Conservation (phyloP, 1,140 invertebrate species). For the Drosophila sechellia region DNA sequence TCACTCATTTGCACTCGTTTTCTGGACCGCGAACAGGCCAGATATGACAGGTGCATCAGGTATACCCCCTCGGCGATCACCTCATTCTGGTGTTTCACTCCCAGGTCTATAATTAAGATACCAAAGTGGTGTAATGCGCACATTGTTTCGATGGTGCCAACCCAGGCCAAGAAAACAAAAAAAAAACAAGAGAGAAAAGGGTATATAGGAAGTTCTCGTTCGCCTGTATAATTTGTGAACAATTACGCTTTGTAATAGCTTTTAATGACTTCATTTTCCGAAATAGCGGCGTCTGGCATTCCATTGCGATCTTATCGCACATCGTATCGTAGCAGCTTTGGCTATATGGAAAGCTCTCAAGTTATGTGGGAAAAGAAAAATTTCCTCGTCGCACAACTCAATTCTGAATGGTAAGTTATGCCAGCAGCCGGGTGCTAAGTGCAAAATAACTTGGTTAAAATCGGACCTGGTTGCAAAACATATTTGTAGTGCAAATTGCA, state of each 20-base stretch:
- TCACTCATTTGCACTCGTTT: constrained; percentile 67
- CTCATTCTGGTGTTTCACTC: constrained; percentile 29
- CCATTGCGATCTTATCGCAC: constrained; percentile 60
- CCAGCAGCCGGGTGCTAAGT: constrained; percentile 42
- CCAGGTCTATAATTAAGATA: constrained; percentile 73
- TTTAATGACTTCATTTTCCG: constrained; percentile 79
- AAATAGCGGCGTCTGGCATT: constrained; percentile 59
- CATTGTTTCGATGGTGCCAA: constrained; percentile 56
- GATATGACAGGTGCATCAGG: constrained; percentile 72
- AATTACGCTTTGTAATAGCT: constrained; percentile 83
- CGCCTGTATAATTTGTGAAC: constrained; percentile 77
- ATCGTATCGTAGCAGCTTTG: constrained; percentile 53
- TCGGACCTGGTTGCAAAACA: constrained; percentile 41
- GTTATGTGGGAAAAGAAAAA: constrained; percentile 28
- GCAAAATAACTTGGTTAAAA: constrained; percentile 60
- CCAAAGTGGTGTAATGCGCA: constrained; percentile 74
- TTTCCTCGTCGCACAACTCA: background rate
- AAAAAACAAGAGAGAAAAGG: constrained; percentile 21
- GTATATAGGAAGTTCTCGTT: constrained; percentile 60
- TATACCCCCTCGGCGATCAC: background rate
- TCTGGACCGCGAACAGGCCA: constrained; percentile 10
- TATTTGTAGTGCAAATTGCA: constrained; percentile 80
- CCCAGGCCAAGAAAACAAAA: background rate
- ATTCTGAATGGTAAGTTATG: constrained; percentile 4
- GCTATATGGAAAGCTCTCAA: constrained; percentile 34